Evolutionary conservation across 92 coral and sea anemone genomes (phyloP).

Genomic region (Palythoa grandis): DNA sequence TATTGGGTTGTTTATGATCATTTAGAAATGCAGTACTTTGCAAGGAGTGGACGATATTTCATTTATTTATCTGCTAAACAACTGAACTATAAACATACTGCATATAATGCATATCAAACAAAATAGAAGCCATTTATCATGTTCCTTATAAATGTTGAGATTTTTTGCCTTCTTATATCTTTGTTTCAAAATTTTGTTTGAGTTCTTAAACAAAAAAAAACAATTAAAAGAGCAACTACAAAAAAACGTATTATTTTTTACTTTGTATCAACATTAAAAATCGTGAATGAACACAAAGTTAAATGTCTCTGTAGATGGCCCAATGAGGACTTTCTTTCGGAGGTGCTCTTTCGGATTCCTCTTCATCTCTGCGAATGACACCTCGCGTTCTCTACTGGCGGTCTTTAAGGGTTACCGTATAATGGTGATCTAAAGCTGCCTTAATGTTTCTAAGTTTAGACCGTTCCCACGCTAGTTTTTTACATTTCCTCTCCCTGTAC

Average conservation of each 20-base stretch:
- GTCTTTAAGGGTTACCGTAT: neutral
- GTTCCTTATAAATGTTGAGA: too few relatives aligned
- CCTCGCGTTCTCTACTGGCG: constrained; percentile 14
- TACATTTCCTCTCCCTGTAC: neutral
- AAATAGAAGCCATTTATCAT: too few relatives aligned
- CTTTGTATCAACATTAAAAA: neutral
- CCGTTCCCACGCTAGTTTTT: constrained; percentile 1
- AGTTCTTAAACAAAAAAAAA: too few relatives aligned
- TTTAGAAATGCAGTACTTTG: too few relatives aligned
- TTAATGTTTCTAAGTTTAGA: too few relatives aligned
- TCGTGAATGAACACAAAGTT: neutral
- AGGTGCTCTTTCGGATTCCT: neutral
- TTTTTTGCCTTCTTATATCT: too few relatives aligned
- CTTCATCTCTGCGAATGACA: neutral
- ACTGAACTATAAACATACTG: too few relatives aligned
- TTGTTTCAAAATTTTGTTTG: too few relatives aligned
- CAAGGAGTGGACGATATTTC: too few relatives aligned
- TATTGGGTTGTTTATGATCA: too few relatives aligned
- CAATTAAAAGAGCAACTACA: neutral
- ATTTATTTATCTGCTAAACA: too few relatives aligned
- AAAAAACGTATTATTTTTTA: neutral
- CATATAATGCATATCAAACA: too few relatives aligned
- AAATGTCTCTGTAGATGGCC: neutral
- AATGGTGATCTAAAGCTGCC: neutral
- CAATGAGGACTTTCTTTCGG: constrained; percentile 5